Conservation (phyloP, 2,888 invertebrate species). For the Drosophila paramelanica region DNA sequence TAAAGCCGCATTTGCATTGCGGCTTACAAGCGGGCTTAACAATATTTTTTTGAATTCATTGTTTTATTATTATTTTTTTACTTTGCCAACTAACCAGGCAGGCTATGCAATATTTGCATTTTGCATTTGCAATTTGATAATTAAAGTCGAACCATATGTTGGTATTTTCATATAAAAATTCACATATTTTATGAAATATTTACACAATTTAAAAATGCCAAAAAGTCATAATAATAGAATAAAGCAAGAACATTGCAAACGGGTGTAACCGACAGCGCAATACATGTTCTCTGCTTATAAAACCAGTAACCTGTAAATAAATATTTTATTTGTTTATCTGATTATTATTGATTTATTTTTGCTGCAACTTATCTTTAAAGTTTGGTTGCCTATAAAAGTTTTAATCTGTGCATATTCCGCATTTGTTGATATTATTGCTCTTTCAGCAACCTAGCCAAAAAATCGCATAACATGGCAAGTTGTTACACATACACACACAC, state of each 20-base stretch:
- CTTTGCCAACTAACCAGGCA: background rate
- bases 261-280: too few relatives aligned
- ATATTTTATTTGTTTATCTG: too few relatives aligned
- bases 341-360: background rate
- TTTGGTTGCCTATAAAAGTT: background rate
- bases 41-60: conserved; percentile 43
- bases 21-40: conserved; percentile 77
- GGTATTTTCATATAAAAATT: conserved; percentile 17
- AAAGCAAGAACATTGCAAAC: background rate
- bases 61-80: conserved; percentile 5
- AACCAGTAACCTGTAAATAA: too few relatives aligned
- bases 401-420: conserved; percentile 19
- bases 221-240: conserved; percentile 1
- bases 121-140: conserved; percentile 54
- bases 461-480: conserved; percentile 47
- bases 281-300: too few relatives aligned
- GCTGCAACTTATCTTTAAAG: background rate
- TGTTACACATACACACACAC: conserved; percentile 18
- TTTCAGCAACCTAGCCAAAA: conserved; percentile 38
- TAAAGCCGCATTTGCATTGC: conserved; percentile 79
- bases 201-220: conserved; percentile 3
- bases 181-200: conserved; percentile 6
- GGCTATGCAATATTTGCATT: conserved; percentile 30
- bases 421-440: conserved; percentile 43
- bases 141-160: conserved; percentile 51